Percentiles rank a stretch among this genome's conserved stretches.
phyloP scores from a whole-genome alignment of 1,140 invertebrate species.

The Drosophila teissieri region DNA sequence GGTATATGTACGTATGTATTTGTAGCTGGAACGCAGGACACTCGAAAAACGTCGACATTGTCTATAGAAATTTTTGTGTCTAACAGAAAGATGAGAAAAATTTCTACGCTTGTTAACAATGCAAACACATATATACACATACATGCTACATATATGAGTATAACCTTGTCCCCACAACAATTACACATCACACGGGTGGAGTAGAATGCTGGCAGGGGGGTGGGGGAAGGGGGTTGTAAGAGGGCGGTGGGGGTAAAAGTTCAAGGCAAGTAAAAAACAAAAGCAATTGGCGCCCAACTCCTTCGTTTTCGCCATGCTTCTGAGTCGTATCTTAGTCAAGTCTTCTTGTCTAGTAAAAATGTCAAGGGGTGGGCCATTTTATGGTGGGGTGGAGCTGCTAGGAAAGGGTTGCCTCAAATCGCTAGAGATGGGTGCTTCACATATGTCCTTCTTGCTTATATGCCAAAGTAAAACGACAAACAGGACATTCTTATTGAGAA shows the following conservation, averaged over 20 bases:
- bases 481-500: too few relatives aligned
- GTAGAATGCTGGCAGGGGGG: neutral
- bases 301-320: constrained; percentile 16
- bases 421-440: neutral
- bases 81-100: constrained; percentile 73
- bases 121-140: constrained; percentile 48
- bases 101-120: constrained; percentile 74
- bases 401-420: constrained; percentile 2
- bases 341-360: constrained; percentile 35
- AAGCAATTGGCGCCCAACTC: constrained; percentile 48
- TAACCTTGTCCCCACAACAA: constrained; percentile 36
- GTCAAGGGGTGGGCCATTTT: neutral
- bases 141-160: constrained; percentile 16
- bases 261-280: constrained; percentile 69
- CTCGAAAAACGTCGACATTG: constrained; percentile 36
- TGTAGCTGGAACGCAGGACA: constrained; percentile 29
- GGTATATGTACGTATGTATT: neutral
- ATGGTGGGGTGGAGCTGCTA: neutral
- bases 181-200: constrained; percentile 21
- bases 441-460: too few relatives aligned
- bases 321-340: constrained; percentile 62
- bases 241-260: constrained; percentile 28
- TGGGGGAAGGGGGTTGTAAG: neutral
- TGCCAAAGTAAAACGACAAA: too few relatives aligned
- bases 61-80: constrained; percentile 70